These are phyloP conservation scores for Miniopterus natalensis DNA, from an alignment of 2,113 vertebrate genomes.

Conservation along the genomic window DNA sequence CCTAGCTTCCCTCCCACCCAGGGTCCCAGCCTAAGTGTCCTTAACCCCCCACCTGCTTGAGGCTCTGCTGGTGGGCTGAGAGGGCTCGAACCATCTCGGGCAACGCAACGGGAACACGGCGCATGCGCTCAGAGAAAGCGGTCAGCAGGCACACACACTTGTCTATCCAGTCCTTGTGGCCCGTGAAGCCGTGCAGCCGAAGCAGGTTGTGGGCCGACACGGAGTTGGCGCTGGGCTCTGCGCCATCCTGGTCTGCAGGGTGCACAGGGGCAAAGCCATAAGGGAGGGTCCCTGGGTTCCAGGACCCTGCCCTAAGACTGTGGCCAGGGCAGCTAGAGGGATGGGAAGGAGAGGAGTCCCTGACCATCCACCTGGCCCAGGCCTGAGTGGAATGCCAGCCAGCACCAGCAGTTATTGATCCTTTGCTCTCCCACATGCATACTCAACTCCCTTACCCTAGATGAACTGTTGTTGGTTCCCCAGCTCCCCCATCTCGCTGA, in stretches of 20 bases:
- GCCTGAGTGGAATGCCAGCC: neutral
- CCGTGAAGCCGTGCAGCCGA: slow-evolving; percentile 92
- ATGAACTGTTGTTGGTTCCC: neutral
- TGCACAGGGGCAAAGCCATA: fast-evolving
- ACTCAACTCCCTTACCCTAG: neutral
- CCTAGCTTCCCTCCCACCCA: neutral
- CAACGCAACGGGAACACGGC: slow-evolving; percentile 91
- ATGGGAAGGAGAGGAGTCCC: neutral
- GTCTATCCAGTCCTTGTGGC: slow-evolving; percentile 91
- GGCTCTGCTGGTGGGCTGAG: slow-evolving; percentile 90
- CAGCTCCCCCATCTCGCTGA: neutral
- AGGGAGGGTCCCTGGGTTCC: neutral
- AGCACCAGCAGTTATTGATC: neutral
- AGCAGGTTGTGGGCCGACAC: slow-evolving; percentile 93
- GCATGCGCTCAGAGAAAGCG: slow-evolving; percentile 93
- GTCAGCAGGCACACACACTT: slow-evolving; percentile 91
- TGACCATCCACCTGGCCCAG: too few species aligned
- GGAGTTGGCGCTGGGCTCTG: slow-evolving; percentile 95
- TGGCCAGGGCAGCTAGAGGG: neutral
- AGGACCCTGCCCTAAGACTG: neutral
- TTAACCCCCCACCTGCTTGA: slow-evolving; percentile 92
- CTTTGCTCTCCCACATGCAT: neutral
- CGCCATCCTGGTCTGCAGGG: slow-evolving; percentile 94
- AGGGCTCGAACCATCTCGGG: slow-evolving; percentile 94
- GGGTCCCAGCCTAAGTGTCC: neutral